Percentiles rank a stretch among this genome's conserved stretches.
phyloP scores from a whole-genome alignment of 2,888 invertebrate genomes.

The Rhingia campestris region DNA sequence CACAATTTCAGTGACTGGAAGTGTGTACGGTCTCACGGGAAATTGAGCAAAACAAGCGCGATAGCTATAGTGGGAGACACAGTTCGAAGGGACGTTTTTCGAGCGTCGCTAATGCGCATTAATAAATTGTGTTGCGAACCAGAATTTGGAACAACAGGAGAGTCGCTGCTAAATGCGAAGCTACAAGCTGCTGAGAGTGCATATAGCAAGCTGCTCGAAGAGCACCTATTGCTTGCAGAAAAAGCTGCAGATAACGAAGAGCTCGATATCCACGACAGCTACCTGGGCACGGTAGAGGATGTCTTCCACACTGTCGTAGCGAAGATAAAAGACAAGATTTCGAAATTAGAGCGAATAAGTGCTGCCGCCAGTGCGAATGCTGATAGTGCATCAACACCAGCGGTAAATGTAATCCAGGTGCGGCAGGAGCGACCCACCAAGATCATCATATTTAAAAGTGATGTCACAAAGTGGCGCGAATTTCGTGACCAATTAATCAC shows the following conservation, averaged over 20 bases:
- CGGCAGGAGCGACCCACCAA: slow-evolving; percentile 10
- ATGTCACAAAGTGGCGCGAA: slow-evolving; percentile 9
- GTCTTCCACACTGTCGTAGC: not conserved
- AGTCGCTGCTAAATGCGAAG: slow-evolving; percentile 1
- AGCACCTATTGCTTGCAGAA: slow-evolving; percentile 14
- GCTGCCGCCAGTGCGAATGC: too few relatives aligned
- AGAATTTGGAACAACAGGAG: slow-evolving; percentile 3
- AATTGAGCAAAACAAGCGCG: not conserved
- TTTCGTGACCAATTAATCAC: not conserved
- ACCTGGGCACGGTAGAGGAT: slow-evolving; percentile 10
- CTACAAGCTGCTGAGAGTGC: slow-evolving; percentile 4
- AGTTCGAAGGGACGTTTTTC: slow-evolving; percentile 17
- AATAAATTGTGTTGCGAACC: not conserved
- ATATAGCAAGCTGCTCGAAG: not conserved
- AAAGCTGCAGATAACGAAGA: not conserved
- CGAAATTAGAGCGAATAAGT: too few relatives aligned
- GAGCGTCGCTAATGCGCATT: slow-evolving; percentile 6
- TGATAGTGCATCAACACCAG: slow-evolving; percentile 1
- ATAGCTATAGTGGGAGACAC: slow-evolving; percentile 25
- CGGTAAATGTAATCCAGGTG: not conserved
- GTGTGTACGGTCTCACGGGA: slow-evolving; percentile 17
- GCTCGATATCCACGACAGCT: slow-evolving; percentile 2
- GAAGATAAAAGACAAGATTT: not conserved
- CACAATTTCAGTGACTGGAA: slow-evolving; percentile 1
- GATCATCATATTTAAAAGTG: not conserved